Base-by-base conservation (phyloP, 2,888 invertebrate genomes). In the Trichopoda pennipes region DNA sequence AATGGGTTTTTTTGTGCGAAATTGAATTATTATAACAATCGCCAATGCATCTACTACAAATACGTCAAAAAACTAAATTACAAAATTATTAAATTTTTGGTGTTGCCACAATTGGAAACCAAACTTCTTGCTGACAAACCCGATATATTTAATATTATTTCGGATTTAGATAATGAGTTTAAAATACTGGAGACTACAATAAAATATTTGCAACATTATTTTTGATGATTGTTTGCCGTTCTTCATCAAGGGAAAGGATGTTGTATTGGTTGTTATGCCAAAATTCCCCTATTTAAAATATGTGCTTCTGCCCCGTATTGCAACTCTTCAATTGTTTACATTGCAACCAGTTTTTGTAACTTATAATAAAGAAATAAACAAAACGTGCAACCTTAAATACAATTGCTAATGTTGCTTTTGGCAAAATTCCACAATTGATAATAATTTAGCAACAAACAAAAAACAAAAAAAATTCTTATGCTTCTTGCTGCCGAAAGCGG, bases 351-450 rank as follows among this genome's bases (percentile, higher is more conserved):
- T 14, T 42, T 58, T 19, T 58, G 19, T n/a, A 21, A 32, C 42
- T 32, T 53, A 21, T 51, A 56, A 58, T 23, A 75, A 28, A 28
- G 3, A 28, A 28, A 28, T 2, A 28, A 6, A 28, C 7, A 28
- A 28, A 6, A 28, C 28, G 28, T 28, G 58, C 56, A 23, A 58
- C 23, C 49, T 38, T 38, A 61, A 75, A 76, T 72, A 38, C 58
- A 64, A 73, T 73, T 75, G 75, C 76, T 76, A 79, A 82, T 79
- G 66, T 63, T 75, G 68, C 75, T 72, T 63, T 72, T 79, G 79
- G 79, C 82, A 79, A 79, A 79, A 76, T 66, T 68, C 72, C 79
- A 79, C 75, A 82, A 73, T 69, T 73, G 61, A 79, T 76, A 75
- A 76, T 63, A 76, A 79, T 69, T 82, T 76, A 68, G 72, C 68